Percentiles rank a stretch among this genome's conserved stretches.
phyloP scores from a whole-genome alignment of 2,888 invertebrate species.

The Mycalesis mineus region DNA sequence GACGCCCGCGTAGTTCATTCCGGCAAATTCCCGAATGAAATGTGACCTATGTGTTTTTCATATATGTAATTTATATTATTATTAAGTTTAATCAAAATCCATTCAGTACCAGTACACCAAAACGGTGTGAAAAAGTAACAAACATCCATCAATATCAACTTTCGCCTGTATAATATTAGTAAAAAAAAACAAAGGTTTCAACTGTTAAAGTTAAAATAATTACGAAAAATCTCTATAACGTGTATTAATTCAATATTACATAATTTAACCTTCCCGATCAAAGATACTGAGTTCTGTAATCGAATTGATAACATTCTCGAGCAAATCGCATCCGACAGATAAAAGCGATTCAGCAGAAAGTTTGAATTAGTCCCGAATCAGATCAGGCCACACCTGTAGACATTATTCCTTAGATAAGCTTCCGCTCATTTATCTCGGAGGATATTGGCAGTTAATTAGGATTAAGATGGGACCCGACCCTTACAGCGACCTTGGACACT shows the following conservation, averaged over 20 bases:
- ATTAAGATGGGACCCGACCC: constrained; percentile 17
- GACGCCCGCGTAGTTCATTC: too few species aligned
- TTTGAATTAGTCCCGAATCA: constrained; percentile 40
- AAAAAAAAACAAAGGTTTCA: too few species aligned
- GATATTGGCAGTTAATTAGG: constrained; percentile 34
- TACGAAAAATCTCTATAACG: too few species aligned
- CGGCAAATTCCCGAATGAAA: too few species aligned
- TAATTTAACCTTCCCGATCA: background rate
- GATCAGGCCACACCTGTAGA: constrained; percentile 37
- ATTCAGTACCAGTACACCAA: too few species aligned
- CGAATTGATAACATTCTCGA: constrained; percentile 22
- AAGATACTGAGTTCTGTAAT: constrained; percentile 12
- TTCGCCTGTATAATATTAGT: too few species aligned
- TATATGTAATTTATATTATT: too few species aligned
- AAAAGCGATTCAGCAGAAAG: constrained; percentile 36
- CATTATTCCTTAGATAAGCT: constrained; percentile 33
- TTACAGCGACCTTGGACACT: constrained; percentile 7
- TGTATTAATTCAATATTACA: background rate
- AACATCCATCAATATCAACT: too few species aligned
- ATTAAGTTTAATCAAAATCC: too few species aligned
- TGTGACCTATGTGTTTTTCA: too few species aligned
- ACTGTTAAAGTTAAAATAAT: too few species aligned
- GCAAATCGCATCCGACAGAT: constrained; percentile 27
- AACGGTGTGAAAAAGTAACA: too few species aligned
- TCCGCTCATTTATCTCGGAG: constrained; percentile 30